Percentiles rank a stretch among this genome's conserved stretches.
These are phyloP conservation scores for Pseudorhombus dupliciocellatus DNA, from an alignment of 2,113 vertebrate species.

Conservation along the genomic window DNA sequence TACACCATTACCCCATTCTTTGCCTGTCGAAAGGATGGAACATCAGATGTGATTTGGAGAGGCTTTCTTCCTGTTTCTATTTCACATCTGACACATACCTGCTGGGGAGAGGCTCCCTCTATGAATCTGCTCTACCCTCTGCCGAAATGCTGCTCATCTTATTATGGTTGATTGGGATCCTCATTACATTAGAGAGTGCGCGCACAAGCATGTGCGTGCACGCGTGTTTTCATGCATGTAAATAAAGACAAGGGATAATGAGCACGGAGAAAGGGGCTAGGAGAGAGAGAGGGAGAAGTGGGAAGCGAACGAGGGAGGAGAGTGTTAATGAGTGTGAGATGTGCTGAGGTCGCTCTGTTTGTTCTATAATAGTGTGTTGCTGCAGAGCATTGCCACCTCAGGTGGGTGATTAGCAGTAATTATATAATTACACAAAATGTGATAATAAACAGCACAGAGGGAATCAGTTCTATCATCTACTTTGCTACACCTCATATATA, in stretches of 20 bases:
- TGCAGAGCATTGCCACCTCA: slow-evolving; percentile 79
- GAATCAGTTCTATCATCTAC: slow-evolving; percentile 76
- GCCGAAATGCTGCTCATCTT: slow-evolving; percentile 67
- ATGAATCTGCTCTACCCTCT: slow-evolving; percentile 53
- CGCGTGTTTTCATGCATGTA: slow-evolving; percentile 76
- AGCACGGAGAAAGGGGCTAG: slow-evolving; percentile 54
- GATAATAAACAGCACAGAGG: slow-evolving; percentile 83
- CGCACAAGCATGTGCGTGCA: slow-evolving; percentile 39
- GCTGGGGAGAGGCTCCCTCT: slow-evolving; percentile 60
- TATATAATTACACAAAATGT: slow-evolving; percentile 86
- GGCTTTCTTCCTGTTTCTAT: slow-evolving; percentile 66
- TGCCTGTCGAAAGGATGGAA: slow-evolving; percentile 60
- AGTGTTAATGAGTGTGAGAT: slow-evolving; percentile 79
- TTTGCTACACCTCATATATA: slow-evolving; percentile 57
- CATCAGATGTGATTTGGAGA: slow-evolving; percentile 68
- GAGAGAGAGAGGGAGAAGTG: slow-evolving; percentile 19
- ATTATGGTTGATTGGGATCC: slow-evolving; percentile 72
- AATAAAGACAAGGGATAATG: slow-evolving; percentile 76
- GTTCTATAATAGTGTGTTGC: slow-evolving; percentile 80
- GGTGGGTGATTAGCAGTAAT: slow-evolving; percentile 86
- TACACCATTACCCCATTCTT: slow-evolving; percentile 61
- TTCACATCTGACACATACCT: slow-evolving; percentile 69
- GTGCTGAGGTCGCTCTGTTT: slow-evolving; percentile 80
- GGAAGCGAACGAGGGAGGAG: slow-evolving; percentile 54
- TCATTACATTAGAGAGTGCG: slow-evolving; percentile 63